phyloP scores from a whole-genome alignment of 2,113 vertebrate genomes.

The Corythaeola cristata region DNA sequence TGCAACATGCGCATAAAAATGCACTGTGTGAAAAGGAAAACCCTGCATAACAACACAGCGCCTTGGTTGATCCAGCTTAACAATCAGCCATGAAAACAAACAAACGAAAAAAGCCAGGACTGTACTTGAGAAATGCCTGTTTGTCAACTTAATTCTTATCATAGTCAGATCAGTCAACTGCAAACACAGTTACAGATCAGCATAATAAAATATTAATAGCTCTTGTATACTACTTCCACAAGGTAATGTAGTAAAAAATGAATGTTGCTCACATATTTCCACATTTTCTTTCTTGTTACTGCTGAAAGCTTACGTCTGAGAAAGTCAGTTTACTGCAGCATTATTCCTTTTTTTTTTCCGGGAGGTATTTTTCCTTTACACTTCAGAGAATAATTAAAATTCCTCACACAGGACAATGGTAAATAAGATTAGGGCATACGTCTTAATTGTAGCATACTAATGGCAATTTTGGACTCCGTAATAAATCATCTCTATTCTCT shows the following conservation, averaged over 20 bases:
- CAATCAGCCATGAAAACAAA: neutral
- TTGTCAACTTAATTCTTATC: neutral
- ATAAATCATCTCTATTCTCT: neutral
- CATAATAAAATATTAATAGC: slow-evolving; percentile 27
- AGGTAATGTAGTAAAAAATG: neutral
- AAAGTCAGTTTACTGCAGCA: neutral
- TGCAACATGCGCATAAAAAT: fast-evolving
- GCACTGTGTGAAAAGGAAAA: neutral
- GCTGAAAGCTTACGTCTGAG: neutral
- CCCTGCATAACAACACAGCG: neutral
- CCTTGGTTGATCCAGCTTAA: neutral
- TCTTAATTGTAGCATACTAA: slow-evolving; percentile 3
- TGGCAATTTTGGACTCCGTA: neutral
- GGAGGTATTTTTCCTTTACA: neutral
- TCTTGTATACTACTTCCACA: neutral
- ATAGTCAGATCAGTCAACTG: neutral
- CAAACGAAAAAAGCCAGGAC: neutral
- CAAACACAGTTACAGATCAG: neutral
- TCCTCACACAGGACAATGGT: neutral
- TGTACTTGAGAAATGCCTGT: neutral
- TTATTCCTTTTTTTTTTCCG: neutral
- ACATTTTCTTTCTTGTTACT: neutral
- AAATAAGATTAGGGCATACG: slow-evolving; percentile 4
- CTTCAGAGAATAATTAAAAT: slow-evolving; percentile 18
- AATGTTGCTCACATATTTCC: neutral